phyloP scores from a whole-genome alignment of 2,797 vertebrate genomes.

The Meriones psammophilus region DNA sequence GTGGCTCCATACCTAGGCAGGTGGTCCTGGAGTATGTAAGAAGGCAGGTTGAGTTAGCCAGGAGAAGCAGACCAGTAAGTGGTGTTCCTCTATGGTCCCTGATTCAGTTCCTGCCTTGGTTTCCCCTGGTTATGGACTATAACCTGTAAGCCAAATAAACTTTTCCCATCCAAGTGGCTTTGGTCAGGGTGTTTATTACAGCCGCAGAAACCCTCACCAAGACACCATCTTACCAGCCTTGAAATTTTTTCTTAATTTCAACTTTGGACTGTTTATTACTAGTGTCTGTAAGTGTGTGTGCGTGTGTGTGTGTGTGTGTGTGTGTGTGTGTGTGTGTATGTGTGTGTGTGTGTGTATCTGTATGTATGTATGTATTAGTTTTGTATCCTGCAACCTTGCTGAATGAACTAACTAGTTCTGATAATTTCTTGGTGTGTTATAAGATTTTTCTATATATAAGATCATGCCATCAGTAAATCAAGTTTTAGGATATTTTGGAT shows the following conservation, averaged over 20 bases:
- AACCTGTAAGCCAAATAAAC: background rate
- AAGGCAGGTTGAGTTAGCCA: background rate
- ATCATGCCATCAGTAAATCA: background rate
- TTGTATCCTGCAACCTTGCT: background rate
- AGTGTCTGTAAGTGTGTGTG: background rate
- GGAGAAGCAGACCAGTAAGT: background rate
- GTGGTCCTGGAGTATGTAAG: background rate
- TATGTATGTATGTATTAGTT: background rate
- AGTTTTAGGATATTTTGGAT: constrained; percentile 49
- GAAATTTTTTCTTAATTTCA: constrained; percentile 34
- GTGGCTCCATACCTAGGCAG: background rate
- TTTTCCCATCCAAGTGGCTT: background rate
- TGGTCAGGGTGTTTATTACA: background rate
- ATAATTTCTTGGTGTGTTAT: constrained; percentile 1
- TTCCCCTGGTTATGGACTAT: background rate
- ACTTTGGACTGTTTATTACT: constrained; percentile 36
- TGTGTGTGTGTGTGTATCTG: background rate
- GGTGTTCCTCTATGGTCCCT: background rate
- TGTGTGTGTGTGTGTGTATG: background rate
- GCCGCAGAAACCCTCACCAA: background rate
- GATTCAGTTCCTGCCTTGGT: background rate
- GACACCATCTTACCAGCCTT: background rate
- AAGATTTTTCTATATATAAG: background rate
- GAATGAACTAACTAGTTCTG: background rate
- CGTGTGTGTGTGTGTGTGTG: background rate